Evolutionary conservation across 2,888 invertebrate species (phyloP), one percentile per base, ranked within the genome.

Genomic region (Sericinus montela): DNA sequence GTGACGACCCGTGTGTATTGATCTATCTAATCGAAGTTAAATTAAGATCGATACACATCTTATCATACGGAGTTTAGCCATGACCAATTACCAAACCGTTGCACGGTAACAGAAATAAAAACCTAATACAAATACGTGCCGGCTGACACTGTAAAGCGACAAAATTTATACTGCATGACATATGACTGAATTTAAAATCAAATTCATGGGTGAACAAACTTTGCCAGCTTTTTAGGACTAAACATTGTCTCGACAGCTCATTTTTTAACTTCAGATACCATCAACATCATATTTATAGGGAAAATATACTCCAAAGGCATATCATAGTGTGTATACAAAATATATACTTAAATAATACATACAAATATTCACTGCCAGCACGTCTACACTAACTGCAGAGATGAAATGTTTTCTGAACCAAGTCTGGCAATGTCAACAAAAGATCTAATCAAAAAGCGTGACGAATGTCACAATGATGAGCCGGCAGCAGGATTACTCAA

Each of bases 81-180:
- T 67, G 66, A 75, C 77, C 67, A 78, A 82, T n/a, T n/a, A n/a
- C n/a, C n/a, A n/a, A n/a, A n/a, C 76, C 67, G 58, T 52, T 60
- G n/a, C n/a, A 56, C 60, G 58, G 65, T 68, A 59, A 65, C 63
- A 68, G 64, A 72, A 80, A 74, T 67, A 64, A 65, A 66, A n/a
- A n/a, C n/a, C n/a, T n/a, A n/a, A n/a, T 58, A 59, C 65, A 57
- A 54, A 56, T 67, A 70, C 67, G 61, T 56, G 58, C 57, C 51
- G 45, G 48, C 48, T 57, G 61, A 60, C 56, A 57, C 57, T 54
- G 54, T 46, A 52, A 60, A 59, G 56, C 51, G 52, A 60, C 58
- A 58, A 63, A n/a, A n/a, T n/a, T n/a, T n/a, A n/a, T n/a, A n/a
- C n/a, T n/a, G n/a, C n/a, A n/a, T n/a, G n/a, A n/a, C n/a, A n/a